Base-by-base conservation (phyloP, 2,113 vertebrate species). In the Copsychus sechellarum region DNA sequence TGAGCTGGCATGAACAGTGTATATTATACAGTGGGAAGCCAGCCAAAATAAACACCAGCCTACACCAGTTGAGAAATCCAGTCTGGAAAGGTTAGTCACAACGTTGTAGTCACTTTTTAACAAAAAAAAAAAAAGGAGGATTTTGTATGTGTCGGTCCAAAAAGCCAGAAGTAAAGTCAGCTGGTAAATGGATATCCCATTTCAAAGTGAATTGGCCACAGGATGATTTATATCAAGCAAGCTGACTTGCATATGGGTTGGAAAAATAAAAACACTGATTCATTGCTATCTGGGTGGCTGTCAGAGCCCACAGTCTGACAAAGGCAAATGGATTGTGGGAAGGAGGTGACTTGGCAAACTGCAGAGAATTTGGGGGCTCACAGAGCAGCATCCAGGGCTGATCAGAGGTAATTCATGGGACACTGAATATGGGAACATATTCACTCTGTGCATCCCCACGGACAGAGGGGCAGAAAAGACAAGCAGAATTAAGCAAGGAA, bases 201-300 rank as follows among this genome's bases (percentile, higher is more conserved):
- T 98, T 97, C 97, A 96, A 95, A 95, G 86, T 82, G 88, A 94
- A 96, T 45, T 93, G 58, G 89, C 62, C 69, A 86, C 95, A 80
- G 73, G 50, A 50, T 97, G 98, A 98, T 98, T 98, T 97, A 97
- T 96, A 97, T 95, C 97, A 91, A 96, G 94, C 87, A 93, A 96
- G 94, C 95, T 95, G 97, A 97, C 94, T 96, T 96, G 93, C 95
- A 95, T 96, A 96, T 94, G 96, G 96, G 92, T 97, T 95, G 95
- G 92, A 96, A 97, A 97, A 98, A 97, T 97, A 97, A 97, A 97
- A 97, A 95, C 31, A 81, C 95, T 97, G 97, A 98, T 98, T 97
- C 97, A 97, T 77, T 45, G 87, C 95, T 97, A 96, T 81, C 70
- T 14, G 97, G 83, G 95, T 95, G 94, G 86, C 92, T 95, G 82